A percentile compares a stretch with the other conserved stretches of the same genome.
Evolutionary conservation across 2,797 vertebrate species (phyloP).

Genomic region (Parambassis ranga): DNA sequence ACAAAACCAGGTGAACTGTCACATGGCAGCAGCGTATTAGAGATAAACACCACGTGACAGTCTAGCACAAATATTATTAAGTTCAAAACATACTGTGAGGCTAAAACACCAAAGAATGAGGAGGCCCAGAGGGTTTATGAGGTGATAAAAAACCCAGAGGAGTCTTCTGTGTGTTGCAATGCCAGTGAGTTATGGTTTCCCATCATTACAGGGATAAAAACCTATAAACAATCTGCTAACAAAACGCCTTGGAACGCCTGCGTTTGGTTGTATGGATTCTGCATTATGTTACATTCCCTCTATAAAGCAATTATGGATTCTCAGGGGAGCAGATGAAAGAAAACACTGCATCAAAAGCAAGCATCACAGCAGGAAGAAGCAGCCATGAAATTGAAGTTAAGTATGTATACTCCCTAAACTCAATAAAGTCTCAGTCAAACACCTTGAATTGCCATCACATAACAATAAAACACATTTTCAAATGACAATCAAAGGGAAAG

Average conservation of each 20-base stretch:
- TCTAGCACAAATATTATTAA: not conserved
- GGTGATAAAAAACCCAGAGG: conserved; percentile 4
- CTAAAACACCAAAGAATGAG: too few relatives aligned
- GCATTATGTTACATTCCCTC: not conserved
- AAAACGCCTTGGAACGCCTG: not conserved
- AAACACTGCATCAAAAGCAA: not conserved
- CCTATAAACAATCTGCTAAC: not conserved
- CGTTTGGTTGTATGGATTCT: not conserved
- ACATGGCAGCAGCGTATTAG: not conserved
- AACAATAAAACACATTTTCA: too few relatives aligned
- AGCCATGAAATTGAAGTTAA: not conserved
- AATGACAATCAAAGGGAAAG: not conserved
- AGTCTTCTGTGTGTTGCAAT: not conserved
- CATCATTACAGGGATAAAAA: not conserved
- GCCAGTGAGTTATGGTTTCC: not conserved
- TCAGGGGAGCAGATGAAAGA: not conserved
- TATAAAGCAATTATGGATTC: not conserved
- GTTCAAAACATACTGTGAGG: too few relatives aligned
- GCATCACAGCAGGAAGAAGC: not conserved
- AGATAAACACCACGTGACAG: not conserved
- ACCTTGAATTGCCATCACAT: too few relatives aligned
- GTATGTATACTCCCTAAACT: not conserved
- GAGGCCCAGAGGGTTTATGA: not conserved
- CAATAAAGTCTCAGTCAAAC: not conserved
- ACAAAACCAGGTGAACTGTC: not conserved